These are phyloP conservation scores for Acrobasis consociella DNA, from an alignment of 2,888 invertebrate genomes.

Conservation along the genomic window DNA sequence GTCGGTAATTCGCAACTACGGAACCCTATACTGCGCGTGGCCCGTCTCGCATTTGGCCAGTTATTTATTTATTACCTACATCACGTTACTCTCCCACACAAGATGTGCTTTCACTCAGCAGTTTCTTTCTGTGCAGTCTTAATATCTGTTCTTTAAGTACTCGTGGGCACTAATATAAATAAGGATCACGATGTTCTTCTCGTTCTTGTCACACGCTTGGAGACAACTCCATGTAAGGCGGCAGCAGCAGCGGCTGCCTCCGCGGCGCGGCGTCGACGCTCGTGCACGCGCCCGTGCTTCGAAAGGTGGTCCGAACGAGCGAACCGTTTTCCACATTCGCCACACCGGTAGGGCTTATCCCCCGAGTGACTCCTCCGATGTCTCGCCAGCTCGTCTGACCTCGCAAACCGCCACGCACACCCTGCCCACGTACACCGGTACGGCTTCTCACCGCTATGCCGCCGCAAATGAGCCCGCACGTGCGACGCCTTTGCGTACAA, in stretches of 20 bases:
- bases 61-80: neutral
- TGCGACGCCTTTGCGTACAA: constrained; percentile 95
- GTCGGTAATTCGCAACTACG: too few species aligned
- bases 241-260: constrained; percentile 46
- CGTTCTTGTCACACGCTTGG: constrained; percentile 32
- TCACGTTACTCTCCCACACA: neutral
- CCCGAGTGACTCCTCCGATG: constrained; percentile 98
- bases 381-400: constrained; percentile 96
- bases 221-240: constrained; percentile 39
- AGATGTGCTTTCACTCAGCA: neutral
- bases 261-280: constrained; percentile 83
- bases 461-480: constrained; percentile 92
- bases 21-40: too few species aligned
- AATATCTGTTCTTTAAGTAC: constrained; percentile 10
- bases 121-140: too few species aligned
- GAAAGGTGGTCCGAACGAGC: constrained; percentile 96
- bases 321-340: constrained; percentile 94
- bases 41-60: too few species aligned
- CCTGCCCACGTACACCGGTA: constrained; percentile 89
- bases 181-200: constrained; percentile 55
- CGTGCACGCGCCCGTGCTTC: constrained; percentile 94
- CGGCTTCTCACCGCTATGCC: constrained; percentile 92
- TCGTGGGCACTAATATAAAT: constrained; percentile 5
- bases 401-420: constrained; percentile 96
- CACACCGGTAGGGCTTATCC: constrained; percentile 95